Evolutionary conservation across 2,113 vertebrate species (phyloP).

Genomic region (Genyomyrus donnyi): DNA sequence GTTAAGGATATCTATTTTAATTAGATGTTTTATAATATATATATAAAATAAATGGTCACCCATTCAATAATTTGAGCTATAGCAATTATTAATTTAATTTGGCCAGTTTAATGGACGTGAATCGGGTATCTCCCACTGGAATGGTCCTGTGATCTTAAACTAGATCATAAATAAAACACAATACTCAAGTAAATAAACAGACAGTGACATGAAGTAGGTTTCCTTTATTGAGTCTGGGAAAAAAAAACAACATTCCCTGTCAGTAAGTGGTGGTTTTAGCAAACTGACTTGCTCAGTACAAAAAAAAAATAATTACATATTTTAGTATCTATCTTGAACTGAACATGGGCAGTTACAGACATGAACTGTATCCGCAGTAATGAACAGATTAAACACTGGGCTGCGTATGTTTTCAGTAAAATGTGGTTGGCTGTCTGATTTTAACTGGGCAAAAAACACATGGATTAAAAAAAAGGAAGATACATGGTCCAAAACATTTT

Average conservation of each 20-base stretch:
- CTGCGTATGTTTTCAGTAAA: neutral
- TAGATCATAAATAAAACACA: neutral
- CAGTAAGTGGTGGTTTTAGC: neutral
- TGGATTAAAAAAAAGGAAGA: neutral
- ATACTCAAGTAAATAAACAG: neutral
- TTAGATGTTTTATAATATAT: neutral
- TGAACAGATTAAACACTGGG: neutral
- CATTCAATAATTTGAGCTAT: neutral
- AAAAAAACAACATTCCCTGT: constrained; percentile 5
- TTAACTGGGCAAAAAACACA: neutral
- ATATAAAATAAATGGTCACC: neutral
- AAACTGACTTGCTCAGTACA: constrained; percentile 1
- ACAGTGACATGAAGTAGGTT: neutral
- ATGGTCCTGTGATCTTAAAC: neutral
- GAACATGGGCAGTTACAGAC: neutral
- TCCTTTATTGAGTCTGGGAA: constrained; percentile 10
- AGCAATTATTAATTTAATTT: neutral
- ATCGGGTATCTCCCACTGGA: neutral
- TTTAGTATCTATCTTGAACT: neutral
- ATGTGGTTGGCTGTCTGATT: neutral
- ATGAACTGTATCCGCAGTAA: neutral
- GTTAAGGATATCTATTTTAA: neutral
- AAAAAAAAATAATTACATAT: constrained; percentile 9
- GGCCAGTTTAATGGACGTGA: neutral
- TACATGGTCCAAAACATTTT: constrained; percentile 18